Base-by-base conservation (phyloP, 2,888 invertebrate genomes). In the Parasteatoda lunata region DNA sequence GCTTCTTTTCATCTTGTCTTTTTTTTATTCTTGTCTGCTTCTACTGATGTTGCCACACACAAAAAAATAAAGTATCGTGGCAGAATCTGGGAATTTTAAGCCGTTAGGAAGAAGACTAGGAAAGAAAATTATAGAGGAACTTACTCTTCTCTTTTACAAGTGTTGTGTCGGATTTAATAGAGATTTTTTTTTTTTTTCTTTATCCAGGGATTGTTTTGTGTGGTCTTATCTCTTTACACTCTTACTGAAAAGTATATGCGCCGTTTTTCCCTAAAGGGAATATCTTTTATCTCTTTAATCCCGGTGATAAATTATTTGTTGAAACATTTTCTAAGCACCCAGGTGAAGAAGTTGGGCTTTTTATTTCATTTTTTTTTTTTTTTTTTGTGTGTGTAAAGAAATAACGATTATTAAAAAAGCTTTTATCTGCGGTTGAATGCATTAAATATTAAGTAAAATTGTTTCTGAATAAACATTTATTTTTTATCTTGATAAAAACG, bases 261-360 rank as follows among this genome's bases (percentile, higher is more conserved):
- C 9, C 30, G 70, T 70, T 68, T 75, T 76, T 69, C 69, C 76
- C 76, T 69, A 45, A 11, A 13, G 69, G 59, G 45, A 70, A 81
- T 66, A 54, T 47, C 68, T 64, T 70, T 65, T 76, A 75, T 71
- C 70, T 64, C 69, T 69, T 52, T 82, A 82, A 82, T 82, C 82
- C 76, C 13, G 59, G 49, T 69, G 82, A 82, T 82, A 69, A 65
- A 76, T 70, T 70, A 75, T 82, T 48, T 30, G 68, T 54, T 45
- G 49, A 69, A 75, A 79, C 70, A 79, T 54, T 73, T 81, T 68
- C 68, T 54, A 72, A 72, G 52, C 11, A 45, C 47, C 4, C 5
- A 72, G 45, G 13, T 45, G 15, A 52, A 64, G 11, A n/a, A 45
- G 51, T 76, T 69, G 49, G 13, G 30, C 30, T 45, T 8, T 6